Conservation (phyloP, 2,888 invertebrate species). For the Cryptocephalus primarius region DNA sequence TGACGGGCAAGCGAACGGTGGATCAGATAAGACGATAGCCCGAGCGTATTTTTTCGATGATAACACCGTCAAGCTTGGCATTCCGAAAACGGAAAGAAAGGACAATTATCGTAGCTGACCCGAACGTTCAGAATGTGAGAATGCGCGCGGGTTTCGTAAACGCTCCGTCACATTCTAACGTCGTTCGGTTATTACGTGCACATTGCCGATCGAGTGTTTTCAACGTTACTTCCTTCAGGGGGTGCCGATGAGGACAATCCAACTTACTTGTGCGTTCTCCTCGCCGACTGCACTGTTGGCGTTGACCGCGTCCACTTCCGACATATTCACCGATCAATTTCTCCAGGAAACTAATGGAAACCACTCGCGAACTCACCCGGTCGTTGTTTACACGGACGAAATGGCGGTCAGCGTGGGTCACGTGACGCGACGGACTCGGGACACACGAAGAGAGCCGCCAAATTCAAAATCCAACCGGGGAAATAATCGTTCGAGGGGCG, state of each 20-base stretch:
- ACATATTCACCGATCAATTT: conserved; percentile 33
- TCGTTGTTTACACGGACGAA: conserved; percentile 48
- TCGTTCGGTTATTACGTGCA: conserved; percentile 33
- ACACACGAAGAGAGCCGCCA: conserved; percentile 27
- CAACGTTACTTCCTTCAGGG: too few species aligned
- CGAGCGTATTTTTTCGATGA: too few species aligned
- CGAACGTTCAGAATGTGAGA: conserved; percentile 2
- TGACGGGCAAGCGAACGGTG: too few species aligned
- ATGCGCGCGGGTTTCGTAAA: conserved; percentile 11
- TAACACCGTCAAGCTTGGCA: too few species aligned
- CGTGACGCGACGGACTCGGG: conserved; percentile 34
- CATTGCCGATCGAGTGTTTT: conserved; percentile 22
- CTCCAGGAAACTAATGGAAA: conserved; percentile 17
- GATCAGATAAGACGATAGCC: too few species aligned
- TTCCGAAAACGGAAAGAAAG: too few species aligned
- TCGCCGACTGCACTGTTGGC: conserved; percentile 33
- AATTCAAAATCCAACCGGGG: conserved; percentile 14
- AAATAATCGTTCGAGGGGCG: too few species aligned
- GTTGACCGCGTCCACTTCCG: conserved; percentile 35
- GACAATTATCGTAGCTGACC: too few species aligned
- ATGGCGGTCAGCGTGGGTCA: conserved; percentile 55
- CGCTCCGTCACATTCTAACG: conserved; percentile 31
- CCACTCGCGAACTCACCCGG: conserved; percentile 35
- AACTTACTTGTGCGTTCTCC: conserved; percentile 35
- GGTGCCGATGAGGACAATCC: too few species aligned